Conservation (phyloP, 2,113 vertebrate species). For the Terrapene triunguis region DNA sequence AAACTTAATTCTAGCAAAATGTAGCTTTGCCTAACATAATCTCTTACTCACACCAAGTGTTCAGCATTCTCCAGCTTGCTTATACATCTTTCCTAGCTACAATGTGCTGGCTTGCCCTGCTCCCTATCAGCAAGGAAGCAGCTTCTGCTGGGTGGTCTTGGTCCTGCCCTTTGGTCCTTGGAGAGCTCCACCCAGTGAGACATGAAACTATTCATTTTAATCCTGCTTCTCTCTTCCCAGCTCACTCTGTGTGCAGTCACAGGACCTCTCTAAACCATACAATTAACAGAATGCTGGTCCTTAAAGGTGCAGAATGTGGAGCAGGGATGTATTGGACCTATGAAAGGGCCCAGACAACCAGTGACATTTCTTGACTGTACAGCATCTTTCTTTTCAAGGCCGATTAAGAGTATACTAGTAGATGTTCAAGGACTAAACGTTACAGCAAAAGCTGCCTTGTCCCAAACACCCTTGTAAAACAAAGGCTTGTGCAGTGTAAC, state of each 20-base stretch:
- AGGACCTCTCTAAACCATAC: background rate
- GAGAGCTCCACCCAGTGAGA: background rate
- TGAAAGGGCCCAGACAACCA: background rate
- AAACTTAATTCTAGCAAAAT: too few species aligned
- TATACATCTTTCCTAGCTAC: too few species aligned
- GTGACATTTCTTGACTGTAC: background rate
- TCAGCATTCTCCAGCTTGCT: too few species aligned
- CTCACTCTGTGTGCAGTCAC: background rate
- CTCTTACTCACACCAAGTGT: too few species aligned
- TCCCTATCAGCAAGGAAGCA: background rate
- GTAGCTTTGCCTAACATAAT: too few species aligned
- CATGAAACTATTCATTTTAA: background rate
- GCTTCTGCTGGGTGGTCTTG: background rate
- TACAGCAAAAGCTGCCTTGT: background rate
- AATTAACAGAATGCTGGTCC: background rate
- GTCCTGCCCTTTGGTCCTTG: background rate
- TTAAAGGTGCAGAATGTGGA: background rate
- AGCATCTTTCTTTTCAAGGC: background rate
- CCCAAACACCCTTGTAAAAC: background rate
- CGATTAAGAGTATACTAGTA: background rate
- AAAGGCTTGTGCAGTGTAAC: background rate
- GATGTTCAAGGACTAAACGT: background rate
- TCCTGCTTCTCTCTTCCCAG: background rate
- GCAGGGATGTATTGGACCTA: accelerated
- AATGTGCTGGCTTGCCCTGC: background rate